Conservation (phyloP, 2,113 vertebrate genomes). For the Pelvicachromis taeniatus region DNA sequence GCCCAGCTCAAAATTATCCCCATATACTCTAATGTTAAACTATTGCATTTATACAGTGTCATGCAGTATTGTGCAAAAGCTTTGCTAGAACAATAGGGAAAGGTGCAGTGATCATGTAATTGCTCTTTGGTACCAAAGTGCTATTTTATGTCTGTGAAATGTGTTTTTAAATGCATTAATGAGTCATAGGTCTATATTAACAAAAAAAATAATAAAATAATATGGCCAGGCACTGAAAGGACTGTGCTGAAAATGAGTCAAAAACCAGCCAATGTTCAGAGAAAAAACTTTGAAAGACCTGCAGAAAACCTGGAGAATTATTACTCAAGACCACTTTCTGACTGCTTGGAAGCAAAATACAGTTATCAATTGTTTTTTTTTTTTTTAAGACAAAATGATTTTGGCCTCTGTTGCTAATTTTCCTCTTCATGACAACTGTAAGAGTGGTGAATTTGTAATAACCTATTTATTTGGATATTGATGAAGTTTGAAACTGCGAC, state of each 20-base stretch:
- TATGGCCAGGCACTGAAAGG: too few species aligned
- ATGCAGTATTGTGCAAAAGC: background rate
- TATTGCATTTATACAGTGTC: background rate
- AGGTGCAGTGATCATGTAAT: background rate
- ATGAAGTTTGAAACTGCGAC: background rate
- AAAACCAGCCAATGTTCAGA: background rate
- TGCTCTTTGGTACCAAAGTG: background rate
- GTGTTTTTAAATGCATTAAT: background rate
- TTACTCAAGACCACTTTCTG: too few species aligned
- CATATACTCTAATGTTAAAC: background rate
- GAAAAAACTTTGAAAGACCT: background rate
- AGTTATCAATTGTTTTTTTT: too few species aligned
- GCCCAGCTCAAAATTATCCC: fast-evolving
- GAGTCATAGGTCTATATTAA: background rate
- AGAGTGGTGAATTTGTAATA: background rate
- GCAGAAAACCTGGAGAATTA: too few species aligned
- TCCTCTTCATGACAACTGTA: background rate
- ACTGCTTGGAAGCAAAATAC: too few species aligned
- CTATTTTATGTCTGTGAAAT: background rate
- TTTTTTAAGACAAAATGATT: background rate
- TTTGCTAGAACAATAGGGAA: background rate
- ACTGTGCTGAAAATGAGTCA: background rate
- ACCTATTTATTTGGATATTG: background rate
- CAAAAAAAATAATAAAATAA: too few species aligned
- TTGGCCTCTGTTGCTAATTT: fast-evolving